These are phyloP conservation scores for Echiichthys vipera DNA, from an alignment of 2,797 vertebrate species.

Conservation along the genomic window DNA sequence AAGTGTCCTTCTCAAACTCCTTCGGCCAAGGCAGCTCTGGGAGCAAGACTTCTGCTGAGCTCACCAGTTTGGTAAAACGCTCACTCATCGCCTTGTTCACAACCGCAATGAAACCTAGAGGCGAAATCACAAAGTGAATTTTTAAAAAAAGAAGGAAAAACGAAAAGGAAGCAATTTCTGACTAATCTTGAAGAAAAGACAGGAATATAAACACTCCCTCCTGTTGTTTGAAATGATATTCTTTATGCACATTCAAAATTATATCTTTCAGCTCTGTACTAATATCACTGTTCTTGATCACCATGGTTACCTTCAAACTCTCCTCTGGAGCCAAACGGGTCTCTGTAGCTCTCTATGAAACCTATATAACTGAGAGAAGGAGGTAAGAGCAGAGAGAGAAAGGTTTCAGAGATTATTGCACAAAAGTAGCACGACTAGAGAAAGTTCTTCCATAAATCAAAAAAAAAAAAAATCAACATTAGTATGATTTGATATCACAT, in stretches of 20 bases:
- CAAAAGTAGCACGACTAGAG: neutral
- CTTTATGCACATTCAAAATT: fast-evolving
- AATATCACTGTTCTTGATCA: constrained; percentile 5
- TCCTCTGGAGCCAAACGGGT: constrained; percentile 93
- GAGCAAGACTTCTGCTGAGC: constrained; percentile 88
- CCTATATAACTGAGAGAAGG: constrained; percentile 89
- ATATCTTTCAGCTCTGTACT: too few relatives aligned
- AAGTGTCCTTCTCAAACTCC: constrained; percentile 92
- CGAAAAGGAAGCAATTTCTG: neutral
- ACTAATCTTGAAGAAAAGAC: neutral
- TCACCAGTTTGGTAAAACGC: constrained; percentile 89
- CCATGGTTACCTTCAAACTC: constrained; percentile 92
- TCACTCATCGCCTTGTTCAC: constrained; percentile 96
- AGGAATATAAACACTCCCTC: neutral
- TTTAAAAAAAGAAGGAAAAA: neutral
- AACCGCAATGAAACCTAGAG: constrained; percentile 91
- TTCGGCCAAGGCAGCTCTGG: constrained; percentile 92
- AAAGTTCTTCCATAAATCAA: neutral
- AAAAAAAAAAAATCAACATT: too few relatives aligned
- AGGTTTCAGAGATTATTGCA: constrained; percentile 15
- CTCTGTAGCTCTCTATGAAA: constrained; percentile 96
- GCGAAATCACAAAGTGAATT: neutral
- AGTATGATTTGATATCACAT: neutral
- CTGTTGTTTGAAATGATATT: neutral
- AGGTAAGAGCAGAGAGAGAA: constrained; percentile 6